A percentile compares a stretch with the other conserved stretches of the same genome.
Evolutionary conservation across 35 echinoderm and acorn worm species (phyloP).

Genomic region (Anneissia japonica): DNA sequence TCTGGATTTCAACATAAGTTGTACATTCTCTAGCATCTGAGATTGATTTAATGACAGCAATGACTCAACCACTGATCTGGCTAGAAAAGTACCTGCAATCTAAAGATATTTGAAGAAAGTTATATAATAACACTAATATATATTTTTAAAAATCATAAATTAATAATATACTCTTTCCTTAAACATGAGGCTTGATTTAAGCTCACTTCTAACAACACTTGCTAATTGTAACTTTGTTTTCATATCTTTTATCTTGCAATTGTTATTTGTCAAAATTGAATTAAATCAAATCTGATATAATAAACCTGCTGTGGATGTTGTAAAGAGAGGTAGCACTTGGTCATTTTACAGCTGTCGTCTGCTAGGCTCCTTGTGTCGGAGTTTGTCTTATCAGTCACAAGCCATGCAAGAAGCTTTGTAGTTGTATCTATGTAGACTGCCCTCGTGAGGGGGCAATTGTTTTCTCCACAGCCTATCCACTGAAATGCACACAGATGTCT

Average conservation of each 20-base stretch:
- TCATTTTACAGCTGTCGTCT: not conserved
- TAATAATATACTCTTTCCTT: too few species aligned
- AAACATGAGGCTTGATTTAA: too few species aligned
- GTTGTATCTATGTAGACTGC: conserved; percentile 52
- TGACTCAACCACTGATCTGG: not conserved
- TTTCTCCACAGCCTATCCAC: conserved; percentile 52
- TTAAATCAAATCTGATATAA: too few species aligned
- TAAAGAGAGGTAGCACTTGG: not conserved
- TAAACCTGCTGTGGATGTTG: not conserved
- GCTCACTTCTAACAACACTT: too few species aligned
- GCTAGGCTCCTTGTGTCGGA: not conserved
- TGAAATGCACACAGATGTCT: not conserved
- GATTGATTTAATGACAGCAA: not conserved
- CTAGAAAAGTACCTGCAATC: not conserved
- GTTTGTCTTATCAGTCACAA: not conserved
- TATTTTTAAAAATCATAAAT: too few species aligned
- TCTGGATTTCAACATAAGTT: not conserved
- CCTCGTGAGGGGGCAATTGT: conserved; percentile 58
- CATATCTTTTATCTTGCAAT: too few species aligned
- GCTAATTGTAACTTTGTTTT: too few species aligned
- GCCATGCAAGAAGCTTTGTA: not conserved
- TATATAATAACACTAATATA: too few species aligned
- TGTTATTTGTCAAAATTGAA: too few species aligned
- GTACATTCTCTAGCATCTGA: not conserved
- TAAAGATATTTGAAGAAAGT: not conserved